These are phyloP conservation scores for Drosophila watanabei DNA, from an alignment of 1,140 invertebrate genomes.

Conservation along the genomic window DNA sequence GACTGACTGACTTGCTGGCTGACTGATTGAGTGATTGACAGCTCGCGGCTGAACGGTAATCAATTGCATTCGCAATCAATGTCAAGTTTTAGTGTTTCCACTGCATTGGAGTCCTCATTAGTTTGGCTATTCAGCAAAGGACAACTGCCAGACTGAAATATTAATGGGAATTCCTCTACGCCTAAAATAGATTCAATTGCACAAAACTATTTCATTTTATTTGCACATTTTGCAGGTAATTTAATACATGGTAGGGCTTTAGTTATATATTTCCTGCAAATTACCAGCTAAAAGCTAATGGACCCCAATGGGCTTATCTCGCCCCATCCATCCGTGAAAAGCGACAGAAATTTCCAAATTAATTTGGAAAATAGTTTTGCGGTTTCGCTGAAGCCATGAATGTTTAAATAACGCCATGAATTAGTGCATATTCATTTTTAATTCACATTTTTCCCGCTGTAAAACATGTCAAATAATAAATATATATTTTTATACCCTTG, in stretches of 20 bases:
- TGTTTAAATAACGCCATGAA: slow-evolving; percentile 17
- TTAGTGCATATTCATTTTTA: slow-evolving; percentile 42
- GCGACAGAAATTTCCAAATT: slow-evolving; percentile 13
- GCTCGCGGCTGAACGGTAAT: slow-evolving; percentile 38
- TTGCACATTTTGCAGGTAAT: slow-evolving; percentile 36
- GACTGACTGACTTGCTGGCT: slow-evolving; percentile 24
- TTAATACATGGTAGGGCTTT: slow-evolving; percentile 36
- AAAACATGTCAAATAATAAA: slow-evolving; percentile 27
- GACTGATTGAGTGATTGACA: slow-evolving; percentile 43
- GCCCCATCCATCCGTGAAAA: not conserved
- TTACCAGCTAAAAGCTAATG: slow-evolving; percentile 42
- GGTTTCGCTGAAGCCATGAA: slow-evolving; percentile 30
- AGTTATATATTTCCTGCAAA: slow-evolving; percentile 28
- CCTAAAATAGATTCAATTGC: slow-evolving; percentile 37
- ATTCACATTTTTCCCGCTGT: slow-evolving; percentile 9
- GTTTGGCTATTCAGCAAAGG: slow-evolving; percentile 54
- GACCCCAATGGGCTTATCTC: slow-evolving; percentile 3
- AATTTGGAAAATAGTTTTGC: slow-evolving; percentile 46
- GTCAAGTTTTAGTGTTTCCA: slow-evolving; percentile 46
- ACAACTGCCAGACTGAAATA: slow-evolving; percentile 45
- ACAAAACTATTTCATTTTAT: slow-evolving; percentile 16
- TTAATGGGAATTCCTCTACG: slow-evolving; percentile 40
- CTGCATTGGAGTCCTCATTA: slow-evolving; percentile 56
- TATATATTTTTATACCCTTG: no score
- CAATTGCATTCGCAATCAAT: slow-evolving; percentile 75